Evolutionary conservation across 1,140 invertebrate species (phyloP).

Genomic region (Nilaparvata lugens): DNA sequence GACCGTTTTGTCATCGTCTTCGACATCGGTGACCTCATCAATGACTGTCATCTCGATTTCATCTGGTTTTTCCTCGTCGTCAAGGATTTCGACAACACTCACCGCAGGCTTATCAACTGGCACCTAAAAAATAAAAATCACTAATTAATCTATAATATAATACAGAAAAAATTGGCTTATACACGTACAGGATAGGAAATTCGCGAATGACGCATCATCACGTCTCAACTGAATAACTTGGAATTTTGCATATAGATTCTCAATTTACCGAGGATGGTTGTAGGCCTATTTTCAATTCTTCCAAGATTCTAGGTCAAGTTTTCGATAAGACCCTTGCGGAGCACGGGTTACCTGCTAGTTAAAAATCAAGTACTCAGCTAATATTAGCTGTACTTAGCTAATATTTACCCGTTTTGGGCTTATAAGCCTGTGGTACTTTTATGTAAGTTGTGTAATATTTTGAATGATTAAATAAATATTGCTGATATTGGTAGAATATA

Average conservation of each 20-base stretch:
- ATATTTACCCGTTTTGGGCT: neutral
- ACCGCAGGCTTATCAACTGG: conserved; percentile 12
- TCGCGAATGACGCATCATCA: no score
- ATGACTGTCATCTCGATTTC: conserved; percentile 14
- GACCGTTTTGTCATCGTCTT: conserved; percentile 22
- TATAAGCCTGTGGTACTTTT: no score
- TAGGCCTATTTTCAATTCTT: no score
- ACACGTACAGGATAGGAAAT: no score
- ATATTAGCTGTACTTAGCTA: neutral
- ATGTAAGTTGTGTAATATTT: no score
- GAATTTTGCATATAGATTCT: no score
- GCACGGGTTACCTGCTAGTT: no score
- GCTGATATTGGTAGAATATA: neutral
- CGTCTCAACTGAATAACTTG: no score
- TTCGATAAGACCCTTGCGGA: no score
- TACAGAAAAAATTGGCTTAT: no score
- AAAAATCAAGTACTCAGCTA: neutral
- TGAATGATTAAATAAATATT: neutral
- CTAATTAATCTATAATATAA: no score
- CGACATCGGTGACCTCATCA: conserved; percentile 27
- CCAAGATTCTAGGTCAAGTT: neutral
- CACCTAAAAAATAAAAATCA: neutral
- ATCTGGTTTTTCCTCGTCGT: neutral
- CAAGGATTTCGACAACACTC: neutral
- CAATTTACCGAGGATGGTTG: no score